Evolutionary conservation across 2,797 vertebrate genomes (phyloP).

Genomic region (Hoplostethus mediterraneus): DNA sequence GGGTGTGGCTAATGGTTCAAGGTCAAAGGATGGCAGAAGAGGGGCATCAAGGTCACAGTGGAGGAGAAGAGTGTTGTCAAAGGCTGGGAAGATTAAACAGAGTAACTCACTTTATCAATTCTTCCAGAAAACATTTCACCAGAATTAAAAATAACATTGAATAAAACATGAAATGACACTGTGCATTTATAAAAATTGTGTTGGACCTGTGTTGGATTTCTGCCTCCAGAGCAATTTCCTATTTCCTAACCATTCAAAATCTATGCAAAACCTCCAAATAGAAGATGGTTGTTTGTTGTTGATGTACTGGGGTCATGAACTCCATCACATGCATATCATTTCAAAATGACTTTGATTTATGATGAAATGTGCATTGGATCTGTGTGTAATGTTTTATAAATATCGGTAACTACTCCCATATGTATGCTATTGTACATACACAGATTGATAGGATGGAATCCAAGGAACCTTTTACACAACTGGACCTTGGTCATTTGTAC

Average conservation of each 20-base stretch:
- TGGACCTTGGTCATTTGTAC: conserved; percentile 3
- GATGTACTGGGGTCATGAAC: not conserved
- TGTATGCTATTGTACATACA: not conserved
- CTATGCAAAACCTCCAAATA: not conserved
- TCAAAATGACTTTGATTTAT: no score
- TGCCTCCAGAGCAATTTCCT: not conserved
- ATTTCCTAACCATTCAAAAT: not conserved
- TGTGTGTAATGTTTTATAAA: not conserved
- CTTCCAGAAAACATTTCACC: not conserved
- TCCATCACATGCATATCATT: not conserved
- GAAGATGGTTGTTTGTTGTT: not conserved
- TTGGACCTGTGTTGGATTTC: not conserved
- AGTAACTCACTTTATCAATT: no score
- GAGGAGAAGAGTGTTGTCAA: not conserved
- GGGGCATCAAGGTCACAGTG: not conserved
- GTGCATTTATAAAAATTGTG: not conserved
- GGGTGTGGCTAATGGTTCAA: not conserved
- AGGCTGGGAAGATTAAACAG: no score
- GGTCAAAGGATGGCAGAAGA: not conserved
- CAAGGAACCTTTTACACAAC: conserved; percentile 2
- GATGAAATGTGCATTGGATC: not conserved
- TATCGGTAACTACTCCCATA: not conserved
- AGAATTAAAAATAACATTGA: not conserved
- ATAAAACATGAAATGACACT: not conserved
- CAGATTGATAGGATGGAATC: conserved; percentile 17